Evolutionary conservation across 2,113 vertebrate species (phyloP).

Genomic region (Colistium nudipinnis): DNA sequence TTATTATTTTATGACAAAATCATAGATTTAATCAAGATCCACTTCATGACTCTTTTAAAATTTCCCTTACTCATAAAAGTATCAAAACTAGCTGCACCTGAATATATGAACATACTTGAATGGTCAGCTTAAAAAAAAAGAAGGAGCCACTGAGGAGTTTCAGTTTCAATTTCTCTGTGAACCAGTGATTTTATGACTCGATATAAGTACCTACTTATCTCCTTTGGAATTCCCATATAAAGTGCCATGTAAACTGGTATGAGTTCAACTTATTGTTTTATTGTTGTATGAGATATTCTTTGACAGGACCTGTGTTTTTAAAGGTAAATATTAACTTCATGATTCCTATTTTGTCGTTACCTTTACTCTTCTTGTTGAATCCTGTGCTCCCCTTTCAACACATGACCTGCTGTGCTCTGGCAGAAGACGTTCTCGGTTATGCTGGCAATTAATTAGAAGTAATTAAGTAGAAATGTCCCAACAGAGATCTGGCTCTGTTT

Average conservation of each 20-base stretch:
- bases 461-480: not conserved
- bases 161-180: no score
- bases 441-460: not conserved
- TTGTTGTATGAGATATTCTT: no score
- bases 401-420: not conserved
- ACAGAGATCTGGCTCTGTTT: not conserved
- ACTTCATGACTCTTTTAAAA: not conserved
- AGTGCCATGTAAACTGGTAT: not conserved
- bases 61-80: not conserved
- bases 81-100: not conserved
- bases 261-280: no score
- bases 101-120: not conserved
- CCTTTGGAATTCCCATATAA: no score
- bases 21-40: not conserved
- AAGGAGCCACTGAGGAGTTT: no score
- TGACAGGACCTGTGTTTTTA: no score
- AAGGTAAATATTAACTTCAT: no score
- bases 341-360: not conserved
- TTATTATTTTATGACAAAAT: slow-evolving; percentile 2
- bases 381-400: not conserved
- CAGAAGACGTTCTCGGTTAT: not conserved
- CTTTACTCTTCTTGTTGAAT: not conserved
- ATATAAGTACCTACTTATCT: no score
- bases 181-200: slow-evolving; percentile 4
- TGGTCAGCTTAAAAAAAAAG: no score